Evolutionary conservation across 1,140 invertebrate species (phyloP).

Genomic region (Pseudomyrmex concolor): DNA sequence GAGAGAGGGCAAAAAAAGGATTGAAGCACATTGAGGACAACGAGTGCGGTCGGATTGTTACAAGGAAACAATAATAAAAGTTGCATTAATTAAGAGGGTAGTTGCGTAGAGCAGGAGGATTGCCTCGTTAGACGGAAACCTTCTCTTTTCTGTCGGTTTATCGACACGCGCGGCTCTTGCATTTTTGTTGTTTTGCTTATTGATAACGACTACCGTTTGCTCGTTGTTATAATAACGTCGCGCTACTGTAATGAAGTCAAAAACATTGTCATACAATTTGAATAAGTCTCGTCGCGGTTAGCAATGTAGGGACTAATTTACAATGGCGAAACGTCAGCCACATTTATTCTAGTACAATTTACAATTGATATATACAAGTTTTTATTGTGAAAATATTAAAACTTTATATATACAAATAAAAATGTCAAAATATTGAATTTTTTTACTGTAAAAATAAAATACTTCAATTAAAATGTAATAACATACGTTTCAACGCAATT

Average conservation of each 20-base stretch:
- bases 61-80: constrained; percentile 82
- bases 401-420: neutral
- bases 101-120: constrained; percentile 66
- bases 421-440: neutral
- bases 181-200: constrained; percentile 66
- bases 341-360: constrained; percentile 14
- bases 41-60: constrained; percentile 74
- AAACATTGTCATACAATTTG: constrained; percentile 21
- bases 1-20: constrained; percentile 61
- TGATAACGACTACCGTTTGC: constrained; percentile 38
- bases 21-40: constrained; percentile 46
- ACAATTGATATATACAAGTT: neutral
- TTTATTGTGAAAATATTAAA: neutral
- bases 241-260: constrained; percentile 22
- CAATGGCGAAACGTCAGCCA: neutral
- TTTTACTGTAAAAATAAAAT: neutral
- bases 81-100: constrained; percentile 81
- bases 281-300: neutral
- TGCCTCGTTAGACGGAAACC: constrained; percentile 73
- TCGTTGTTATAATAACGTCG: constrained; percentile 16
- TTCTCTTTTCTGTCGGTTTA: constrained; percentile 64
- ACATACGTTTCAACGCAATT: no score
- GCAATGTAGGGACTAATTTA: neutral
- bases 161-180: constrained; percentile 67
- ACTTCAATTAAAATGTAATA: no score